Evolutionary conservation across 2,888 invertebrate species (phyloP).

Genomic region (Epinotia brunnichana): DNA sequence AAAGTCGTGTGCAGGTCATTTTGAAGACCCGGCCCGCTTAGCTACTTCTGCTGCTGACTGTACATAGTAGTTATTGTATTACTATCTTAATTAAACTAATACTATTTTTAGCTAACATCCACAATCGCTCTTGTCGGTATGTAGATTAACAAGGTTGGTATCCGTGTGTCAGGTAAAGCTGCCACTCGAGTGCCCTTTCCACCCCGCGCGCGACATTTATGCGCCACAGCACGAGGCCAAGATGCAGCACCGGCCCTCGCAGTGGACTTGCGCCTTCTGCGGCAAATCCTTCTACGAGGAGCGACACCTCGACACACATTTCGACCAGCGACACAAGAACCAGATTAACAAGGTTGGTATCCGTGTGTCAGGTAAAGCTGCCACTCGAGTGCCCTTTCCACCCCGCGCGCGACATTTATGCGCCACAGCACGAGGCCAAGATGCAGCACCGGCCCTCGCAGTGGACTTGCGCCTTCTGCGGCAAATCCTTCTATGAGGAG

Average conservation of each 20-base stretch:
- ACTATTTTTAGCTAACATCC: not conserved
- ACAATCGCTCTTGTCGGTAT: not conserved
- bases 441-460: conserved; percentile 93
- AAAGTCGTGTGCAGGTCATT: too few species aligned
- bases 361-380: conserved; percentile 85
- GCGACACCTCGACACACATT: conserved; percentile 93
- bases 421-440: conserved; percentile 93
- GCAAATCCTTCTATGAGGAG: conserved; percentile 95
- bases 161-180: conserved; percentile 85
- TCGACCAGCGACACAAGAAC: conserved; percentile 93
- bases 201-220: conserved; percentile 93
- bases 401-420: conserved; percentile 93
- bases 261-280: conserved; percentile 96
- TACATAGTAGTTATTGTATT: too few species aligned
- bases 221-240: conserved; percentile 94
- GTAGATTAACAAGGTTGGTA: not conserved
- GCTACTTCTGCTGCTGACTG: too few species aligned
- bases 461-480: conserved; percentile 96
- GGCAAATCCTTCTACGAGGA: conserved; percentile 96
- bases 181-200: conserved; percentile 95
- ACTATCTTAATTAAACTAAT: too few species aligned
- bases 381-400: conserved; percentile 96
- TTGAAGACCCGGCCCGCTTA: too few species aligned
- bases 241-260: conserved; percentile 92
- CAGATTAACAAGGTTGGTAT: conserved; percentile 87